phyloP scores from a whole-genome alignment of 2,113 vertebrate genomes.

The Podocnemis expansa region DNA sequence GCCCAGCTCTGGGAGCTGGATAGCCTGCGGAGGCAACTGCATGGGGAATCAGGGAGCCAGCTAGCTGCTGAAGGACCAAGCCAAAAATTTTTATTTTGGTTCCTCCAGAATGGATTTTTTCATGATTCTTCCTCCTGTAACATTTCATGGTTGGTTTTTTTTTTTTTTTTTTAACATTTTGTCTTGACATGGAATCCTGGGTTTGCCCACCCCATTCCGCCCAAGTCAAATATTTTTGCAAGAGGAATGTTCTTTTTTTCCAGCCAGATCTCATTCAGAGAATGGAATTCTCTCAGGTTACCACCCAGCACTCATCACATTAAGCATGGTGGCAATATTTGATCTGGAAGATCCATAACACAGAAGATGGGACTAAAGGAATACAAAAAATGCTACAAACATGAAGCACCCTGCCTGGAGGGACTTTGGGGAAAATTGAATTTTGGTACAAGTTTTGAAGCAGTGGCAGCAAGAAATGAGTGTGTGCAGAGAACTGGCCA shows the following conservation, averaged over 20 bases:
- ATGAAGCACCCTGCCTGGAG: not conserved
- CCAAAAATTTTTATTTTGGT: not conserved
- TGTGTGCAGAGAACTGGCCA: not conserved
- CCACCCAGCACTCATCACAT: not conserved
- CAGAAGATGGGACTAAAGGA: not conserved
- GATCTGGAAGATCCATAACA: not conserved
- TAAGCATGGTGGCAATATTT: not conserved
- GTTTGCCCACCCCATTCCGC: not conserved
- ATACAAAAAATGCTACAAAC: not conserved
- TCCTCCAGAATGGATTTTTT: not conserved
- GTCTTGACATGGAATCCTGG: not conserved
- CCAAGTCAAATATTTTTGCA: not conserved
- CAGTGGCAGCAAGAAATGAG: not conserved
- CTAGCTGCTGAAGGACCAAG: not conserved
- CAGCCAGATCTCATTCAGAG: not conserved
- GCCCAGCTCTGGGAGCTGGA: not conserved
- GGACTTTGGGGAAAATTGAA: not conserved
- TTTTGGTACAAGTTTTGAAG: constrained; percentile 1
- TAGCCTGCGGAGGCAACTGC: not conserved
- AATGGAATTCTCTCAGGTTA: not conserved
- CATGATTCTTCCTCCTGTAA: not conserved
- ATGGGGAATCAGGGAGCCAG: not conserved
- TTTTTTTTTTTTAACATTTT: not conserved
- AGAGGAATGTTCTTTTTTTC: not conserved
- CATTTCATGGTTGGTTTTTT: too few species aligned